Base-by-base conservation (phyloP, 1,140 invertebrate species). In the Harpegnathos saltator region DNA sequence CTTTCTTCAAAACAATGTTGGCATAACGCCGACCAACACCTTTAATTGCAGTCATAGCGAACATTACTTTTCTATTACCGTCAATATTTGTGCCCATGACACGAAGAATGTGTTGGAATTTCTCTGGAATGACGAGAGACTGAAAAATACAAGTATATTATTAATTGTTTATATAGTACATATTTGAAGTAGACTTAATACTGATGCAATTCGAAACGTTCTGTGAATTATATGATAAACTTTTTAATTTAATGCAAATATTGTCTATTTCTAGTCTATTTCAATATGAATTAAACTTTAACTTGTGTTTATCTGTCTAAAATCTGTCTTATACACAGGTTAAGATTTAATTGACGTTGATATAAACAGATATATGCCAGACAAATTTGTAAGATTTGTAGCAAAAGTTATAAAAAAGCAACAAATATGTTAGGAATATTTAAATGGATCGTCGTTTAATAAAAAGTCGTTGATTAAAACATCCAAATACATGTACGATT, bases 91-190 rank as follows among this genome's bases (percentile, higher is more conserved):
- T 99, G 96, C 97, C 98, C 96, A 99, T 97, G 92, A 99, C 98
- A 99, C 99, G 99, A 96, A 99, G 97, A 97, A 99, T 99, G 96
- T 99, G 99, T 95, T 99, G 99, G 94, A 99, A 99, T 94, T 99
- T 99, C 90, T 99, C 99, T 91, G 99, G 99, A 90, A 99, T 97
- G 62, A 99, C 98, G 91, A 99, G 96, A 94, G 98, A 98, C 98
- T 98, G 95, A 86, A 97, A 97, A 84, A 91, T 78, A 88, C 61
- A 85, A 80, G 71, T 73, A 52, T 58, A 61, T 22, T 1, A 65
- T 80, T 44, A 65, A 7, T 1, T 1, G 2, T 22, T 59, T 19
- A 12, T 1, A n/a, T 29, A 3, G 52, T n/a, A 26, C 59, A 26
- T 66, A 2, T 11, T 33, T 0, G 0, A 12, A 59, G 5, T 12